phyloP scores from a whole-genome alignment of 37 sponge, comb jelly and placozoan species.

The Oscarella lobularis region DNA sequence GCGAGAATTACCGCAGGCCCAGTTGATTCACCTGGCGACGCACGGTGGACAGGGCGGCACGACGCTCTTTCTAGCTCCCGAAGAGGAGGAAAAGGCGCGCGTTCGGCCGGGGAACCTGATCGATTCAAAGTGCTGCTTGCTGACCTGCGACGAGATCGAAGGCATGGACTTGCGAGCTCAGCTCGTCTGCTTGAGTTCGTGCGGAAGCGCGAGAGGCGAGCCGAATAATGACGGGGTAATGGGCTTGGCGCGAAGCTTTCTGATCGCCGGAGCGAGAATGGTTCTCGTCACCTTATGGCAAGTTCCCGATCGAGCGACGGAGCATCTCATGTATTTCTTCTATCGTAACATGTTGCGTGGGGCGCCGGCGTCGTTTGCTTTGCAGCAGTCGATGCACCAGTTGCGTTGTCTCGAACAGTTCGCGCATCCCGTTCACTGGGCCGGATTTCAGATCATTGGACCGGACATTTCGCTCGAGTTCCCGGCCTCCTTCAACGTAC shows the following conservation, averaged over 20 bases:
- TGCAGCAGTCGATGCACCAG: not conserved
- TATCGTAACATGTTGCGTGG: not conserved
- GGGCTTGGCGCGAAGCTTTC: not conserved
- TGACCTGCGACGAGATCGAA: no score
- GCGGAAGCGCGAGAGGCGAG: no score
- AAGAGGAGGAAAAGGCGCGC: no score
- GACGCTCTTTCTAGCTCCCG: not conserved
- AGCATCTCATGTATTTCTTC: not conserved
- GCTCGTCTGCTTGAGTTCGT: no score
- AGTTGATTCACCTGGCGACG: not conserved
- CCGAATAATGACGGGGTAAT: not conserved
- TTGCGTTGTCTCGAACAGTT: not conserved
- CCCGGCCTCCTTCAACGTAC: not conserved
- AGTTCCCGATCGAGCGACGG: not conserved
- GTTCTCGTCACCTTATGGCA: not conserved
- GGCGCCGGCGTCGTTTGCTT: not conserved
- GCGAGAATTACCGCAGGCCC: not conserved
- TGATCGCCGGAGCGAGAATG: not conserved
- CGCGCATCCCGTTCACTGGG: conserved; percentile 5
- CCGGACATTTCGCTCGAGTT: conserved; percentile 5
- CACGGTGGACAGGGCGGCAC: not conserved
- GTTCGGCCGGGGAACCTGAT: no score
- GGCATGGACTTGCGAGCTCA: no score
- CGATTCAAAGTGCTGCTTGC: no score
- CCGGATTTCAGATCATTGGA: not conserved